Evolutionary conservation across 35 echinoderm and acorn worm genomes (phyloP).

Genomic region (Antedon bifida): DNA sequence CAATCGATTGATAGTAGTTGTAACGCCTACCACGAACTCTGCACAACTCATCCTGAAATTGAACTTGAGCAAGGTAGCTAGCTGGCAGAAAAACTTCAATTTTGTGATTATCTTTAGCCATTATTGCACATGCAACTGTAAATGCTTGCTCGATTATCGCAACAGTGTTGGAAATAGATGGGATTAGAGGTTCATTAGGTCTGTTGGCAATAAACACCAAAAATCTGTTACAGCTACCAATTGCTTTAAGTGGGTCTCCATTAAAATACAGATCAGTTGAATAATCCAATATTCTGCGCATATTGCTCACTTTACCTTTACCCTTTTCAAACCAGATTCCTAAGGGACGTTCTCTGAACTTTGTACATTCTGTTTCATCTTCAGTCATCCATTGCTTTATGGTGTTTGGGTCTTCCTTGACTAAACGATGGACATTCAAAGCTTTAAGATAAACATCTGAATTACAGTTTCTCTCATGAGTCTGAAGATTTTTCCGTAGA

Average conservation of each 20-base stretch:
- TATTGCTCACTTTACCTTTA: slow-evolving; percentile 8
- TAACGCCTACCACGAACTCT: neutral
- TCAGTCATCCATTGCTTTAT: slow-evolving; percentile 17
- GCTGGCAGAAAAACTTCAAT: slow-evolving; percentile 19
- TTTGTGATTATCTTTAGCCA: neutral
- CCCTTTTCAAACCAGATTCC: neutral
- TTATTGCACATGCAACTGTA: slow-evolving; percentile 16
- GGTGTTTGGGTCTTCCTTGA: slow-evolving; percentile 3
- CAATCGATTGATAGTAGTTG: neutral
- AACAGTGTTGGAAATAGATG: slow-evolving; percentile 33
- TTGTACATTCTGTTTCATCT: slow-evolving; percentile 10
- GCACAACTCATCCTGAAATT: slow-evolving; percentile 19
- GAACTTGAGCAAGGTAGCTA: slow-evolving; percentile 34
- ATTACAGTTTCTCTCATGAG: neutral
- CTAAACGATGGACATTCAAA: slow-evolving; percentile 15
- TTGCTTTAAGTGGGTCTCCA: slow-evolving; percentile 1
- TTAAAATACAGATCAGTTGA: neutral
- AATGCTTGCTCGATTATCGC: slow-evolving; percentile 15
- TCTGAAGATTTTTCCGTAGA: neutral
- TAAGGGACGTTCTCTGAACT: slow-evolving; percentile 6
- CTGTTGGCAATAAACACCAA: slow-evolving; percentile 13
- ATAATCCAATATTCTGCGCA: slow-evolving; percentile 5
- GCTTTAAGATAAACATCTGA: slow-evolving; percentile 9
- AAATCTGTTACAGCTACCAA: slow-evolving; percentile 14
- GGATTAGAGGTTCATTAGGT: slow-evolving; percentile 8